Percentiles rank a stretch among this genome's conserved stretches.
phyloP scores from a whole-genome alignment of 1,140 invertebrate species.

The Apis mellifera region DNA sequence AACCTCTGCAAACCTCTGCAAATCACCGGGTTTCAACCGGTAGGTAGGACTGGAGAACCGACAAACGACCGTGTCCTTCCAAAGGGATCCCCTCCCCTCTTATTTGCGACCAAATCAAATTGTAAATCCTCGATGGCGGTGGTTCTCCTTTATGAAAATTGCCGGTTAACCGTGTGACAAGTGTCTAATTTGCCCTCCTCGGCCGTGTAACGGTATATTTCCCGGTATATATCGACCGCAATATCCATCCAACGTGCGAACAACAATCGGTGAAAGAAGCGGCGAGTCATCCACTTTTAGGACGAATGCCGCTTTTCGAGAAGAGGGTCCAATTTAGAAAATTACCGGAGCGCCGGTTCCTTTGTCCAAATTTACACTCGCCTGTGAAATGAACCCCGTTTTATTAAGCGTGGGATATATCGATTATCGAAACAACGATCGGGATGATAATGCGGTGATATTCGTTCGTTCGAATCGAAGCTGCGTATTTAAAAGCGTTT shows the following conservation, averaged over 20 bases:
- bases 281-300: neutral
- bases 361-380: neutral
- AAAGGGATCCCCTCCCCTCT: constrained; percentile 27
- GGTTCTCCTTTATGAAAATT: constrained; percentile 58
- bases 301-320: neutral
- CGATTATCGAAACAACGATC: constrained; percentile 4
- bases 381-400: neutral
- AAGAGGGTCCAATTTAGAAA: neutral
- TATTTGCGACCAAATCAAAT: constrained; percentile 52
- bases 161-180: constrained; percentile 61
- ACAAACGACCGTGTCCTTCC: constrained; percentile 32
- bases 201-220: constrained; percentile 4
- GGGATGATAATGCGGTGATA: neutral
- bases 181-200: constrained; percentile 54
- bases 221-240: neutral
- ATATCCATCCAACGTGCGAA: constrained; percentile 15
- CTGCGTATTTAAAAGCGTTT: neutral
- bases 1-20: neutral
- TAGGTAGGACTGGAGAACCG: constrained; percentile 10
- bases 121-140: constrained; percentile 51
- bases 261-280: neutral
- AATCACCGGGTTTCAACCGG: neutral
- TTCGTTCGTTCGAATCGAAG: constrained; percentile 23
- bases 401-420: neutral
- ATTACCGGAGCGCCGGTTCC: neutral